A percentile compares a stretch with the other conserved stretches of the same genome.
phyloP scores from a whole-genome alignment of 2,888 invertebrate genomes.

The Mechanitis mazaeus region DNA sequence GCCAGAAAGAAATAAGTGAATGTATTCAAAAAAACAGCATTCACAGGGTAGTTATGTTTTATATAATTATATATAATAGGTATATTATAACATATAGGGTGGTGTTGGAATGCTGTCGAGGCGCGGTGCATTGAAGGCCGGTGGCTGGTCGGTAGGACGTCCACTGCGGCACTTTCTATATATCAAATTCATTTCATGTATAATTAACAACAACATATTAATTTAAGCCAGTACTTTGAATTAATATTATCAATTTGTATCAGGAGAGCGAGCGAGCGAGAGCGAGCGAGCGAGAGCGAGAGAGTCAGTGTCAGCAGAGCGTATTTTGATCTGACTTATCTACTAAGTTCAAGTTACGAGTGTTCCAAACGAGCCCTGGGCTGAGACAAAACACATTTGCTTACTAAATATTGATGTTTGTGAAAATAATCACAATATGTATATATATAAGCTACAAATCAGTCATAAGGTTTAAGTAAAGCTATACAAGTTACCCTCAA shows the following conservation, averaged over 20 bases:
- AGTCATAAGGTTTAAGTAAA: too few species aligned
- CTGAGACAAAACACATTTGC: neutral
- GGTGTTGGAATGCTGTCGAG: slow-evolving; percentile 38
- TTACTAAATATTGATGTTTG: neutral
- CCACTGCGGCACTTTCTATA: slow-evolving; percentile 22
- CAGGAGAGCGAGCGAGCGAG: too few species aligned
- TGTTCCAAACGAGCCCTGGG: too few species aligned
- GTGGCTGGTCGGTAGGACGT: slow-evolving; percentile 25
- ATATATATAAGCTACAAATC: too few species aligned
- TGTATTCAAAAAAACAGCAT: neutral
- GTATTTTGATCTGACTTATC: too few species aligned
- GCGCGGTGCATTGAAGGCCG: slow-evolving; percentile 36
- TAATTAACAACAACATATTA: too few species aligned
- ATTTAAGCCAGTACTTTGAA: neutral
- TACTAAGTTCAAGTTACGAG: too few species aligned
- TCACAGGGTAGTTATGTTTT: neutral
- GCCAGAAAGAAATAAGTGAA: neutral
- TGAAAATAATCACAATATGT: too few species aligned
- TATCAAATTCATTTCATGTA: neutral
- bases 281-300: too few species aligned
- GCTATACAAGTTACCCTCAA: slow-evolving; percentile 7
- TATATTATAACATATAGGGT: neutral
- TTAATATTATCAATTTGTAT: neutral
- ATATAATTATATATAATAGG: too few species aligned
- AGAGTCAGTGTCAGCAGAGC: too few species aligned